Evolutionary conservation across 2,113 vertebrate species (phyloP).

Genomic region (Gymnarchus niloticus): DNA sequence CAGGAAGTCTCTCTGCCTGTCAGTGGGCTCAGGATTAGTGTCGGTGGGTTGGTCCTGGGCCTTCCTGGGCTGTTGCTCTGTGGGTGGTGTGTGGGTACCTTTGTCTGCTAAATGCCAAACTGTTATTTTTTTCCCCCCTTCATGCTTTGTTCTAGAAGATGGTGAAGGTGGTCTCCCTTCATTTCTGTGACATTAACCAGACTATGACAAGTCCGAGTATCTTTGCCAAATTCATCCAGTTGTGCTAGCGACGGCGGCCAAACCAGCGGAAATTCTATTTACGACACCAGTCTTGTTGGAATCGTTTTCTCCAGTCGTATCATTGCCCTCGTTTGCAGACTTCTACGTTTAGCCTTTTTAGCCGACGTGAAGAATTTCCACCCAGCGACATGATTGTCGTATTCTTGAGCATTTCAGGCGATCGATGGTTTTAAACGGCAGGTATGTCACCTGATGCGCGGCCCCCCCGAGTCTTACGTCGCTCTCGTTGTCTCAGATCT

Average conservation of each 20-base stretch:
- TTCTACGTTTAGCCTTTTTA: neutral
- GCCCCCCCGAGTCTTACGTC: neutral
- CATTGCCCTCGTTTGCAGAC: neutral
- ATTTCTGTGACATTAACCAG: neutral
- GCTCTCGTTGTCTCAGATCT: neutral
- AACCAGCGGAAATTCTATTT: neutral
- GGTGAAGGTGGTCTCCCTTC: neutral
- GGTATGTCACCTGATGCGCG: neutral
- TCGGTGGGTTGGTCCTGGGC: neutral
- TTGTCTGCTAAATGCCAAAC: neutral
- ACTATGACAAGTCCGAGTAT: neutral
- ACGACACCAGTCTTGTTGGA: neutral
- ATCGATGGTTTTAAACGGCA: neutral
- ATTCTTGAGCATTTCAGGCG: neutral
- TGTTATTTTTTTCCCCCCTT: neutral
- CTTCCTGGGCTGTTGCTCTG: neutral
- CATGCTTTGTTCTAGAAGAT: neutral
- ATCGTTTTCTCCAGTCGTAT: too few relatives aligned
- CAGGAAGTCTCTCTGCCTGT: neutral
- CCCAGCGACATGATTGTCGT: neutral
- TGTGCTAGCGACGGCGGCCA: too few relatives aligned
- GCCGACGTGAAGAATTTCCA: neutral
- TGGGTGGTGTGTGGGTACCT: neutral
- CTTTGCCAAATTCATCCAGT: neutral
- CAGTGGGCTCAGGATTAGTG: neutral